These are phyloP conservation scores for Akabosia matsudoensis DNA, from an alignment of 1,140 invertebrate genomes.

Conservation along the genomic window DNA sequence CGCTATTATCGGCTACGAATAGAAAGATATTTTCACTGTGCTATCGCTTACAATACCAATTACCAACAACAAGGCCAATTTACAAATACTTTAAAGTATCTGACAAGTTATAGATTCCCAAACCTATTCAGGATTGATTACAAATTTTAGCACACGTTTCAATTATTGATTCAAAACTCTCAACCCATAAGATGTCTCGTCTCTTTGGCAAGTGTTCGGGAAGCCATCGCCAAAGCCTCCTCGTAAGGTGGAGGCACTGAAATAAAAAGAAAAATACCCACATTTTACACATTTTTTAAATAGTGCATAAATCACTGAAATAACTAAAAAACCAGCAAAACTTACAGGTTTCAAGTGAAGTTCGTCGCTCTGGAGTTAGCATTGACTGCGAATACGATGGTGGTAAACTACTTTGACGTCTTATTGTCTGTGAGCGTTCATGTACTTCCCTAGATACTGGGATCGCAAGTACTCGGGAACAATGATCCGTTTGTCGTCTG, in stretches of 20 bases:
- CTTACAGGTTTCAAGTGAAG: neutral
- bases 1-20: no score
- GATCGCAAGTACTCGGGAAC: neutral
- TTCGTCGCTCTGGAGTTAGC: neutral
- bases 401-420: neutral
- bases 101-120: neutral
- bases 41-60: no score
- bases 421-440: neutral
- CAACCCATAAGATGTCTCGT: neutral
- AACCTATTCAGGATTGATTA: no score
- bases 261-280: no score
- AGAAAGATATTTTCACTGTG: no score
- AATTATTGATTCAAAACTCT: neutral
- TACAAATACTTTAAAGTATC: neutral
- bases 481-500: neutral
- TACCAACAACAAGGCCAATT: no score
- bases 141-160: no score
- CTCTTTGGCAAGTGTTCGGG: neutral
- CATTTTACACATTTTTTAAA: no score
- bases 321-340: neutral
- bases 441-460: neutral
- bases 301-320: neutral
- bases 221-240: neutral
- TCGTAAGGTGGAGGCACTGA: constrained; percentile 7
- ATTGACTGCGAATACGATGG: constrained; percentile 8